Base-by-base conservation (phyloP, 1,140 invertebrate genomes). In the Aphaenogaster ashmeadi region DNA sequence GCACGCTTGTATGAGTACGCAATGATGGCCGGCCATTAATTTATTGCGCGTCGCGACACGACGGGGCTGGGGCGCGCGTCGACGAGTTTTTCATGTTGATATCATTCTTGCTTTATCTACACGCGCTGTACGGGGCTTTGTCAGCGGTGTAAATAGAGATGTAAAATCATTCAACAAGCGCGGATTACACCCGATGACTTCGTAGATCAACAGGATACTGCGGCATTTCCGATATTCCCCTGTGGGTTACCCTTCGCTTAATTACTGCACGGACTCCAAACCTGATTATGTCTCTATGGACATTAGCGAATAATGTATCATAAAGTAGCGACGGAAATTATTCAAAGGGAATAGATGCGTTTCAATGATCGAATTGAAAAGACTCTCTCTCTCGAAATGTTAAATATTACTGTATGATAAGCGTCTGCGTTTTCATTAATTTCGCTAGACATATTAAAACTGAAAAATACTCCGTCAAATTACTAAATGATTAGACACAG, bases 11-110 rank as follows among this genome's bases (percentile, higher is more conserved):
- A 91, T 78, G 90, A 89, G 60, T 74, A 69, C 66, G 75, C 88
- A 91, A 91, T 89, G 88, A 91, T 85, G 89, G 56, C 77, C 87
- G 60, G 54, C 81, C 81, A 90, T 92, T 92, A 90, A 93, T 93
- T 93, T 92, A 93, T 92, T 85, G 80, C 87, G 62, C 85, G 86
- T 81, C 87, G 67, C 66, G 83, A 89, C 89, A 79, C 58, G 80
- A 89, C 81, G 80, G 71, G 81, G 80, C 87, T 86, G 72, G 77
- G 62, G 85, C 87, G 78, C 62, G 72, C 87, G 83, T 91, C 89
- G 62, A 89, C 90, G 89, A 89, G 84, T 91, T 90, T 90, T 90
- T 90, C 89, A 74, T 87, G 86, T 90, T 84, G 74, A 85, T 74
- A 87, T 84, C 89, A 89, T 89, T 84, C 88, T 90, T 88, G 72